Evolutionary conservation across 2,113 vertebrate species (phyloP).

Genomic region (Arothron firmamentum): DNA sequence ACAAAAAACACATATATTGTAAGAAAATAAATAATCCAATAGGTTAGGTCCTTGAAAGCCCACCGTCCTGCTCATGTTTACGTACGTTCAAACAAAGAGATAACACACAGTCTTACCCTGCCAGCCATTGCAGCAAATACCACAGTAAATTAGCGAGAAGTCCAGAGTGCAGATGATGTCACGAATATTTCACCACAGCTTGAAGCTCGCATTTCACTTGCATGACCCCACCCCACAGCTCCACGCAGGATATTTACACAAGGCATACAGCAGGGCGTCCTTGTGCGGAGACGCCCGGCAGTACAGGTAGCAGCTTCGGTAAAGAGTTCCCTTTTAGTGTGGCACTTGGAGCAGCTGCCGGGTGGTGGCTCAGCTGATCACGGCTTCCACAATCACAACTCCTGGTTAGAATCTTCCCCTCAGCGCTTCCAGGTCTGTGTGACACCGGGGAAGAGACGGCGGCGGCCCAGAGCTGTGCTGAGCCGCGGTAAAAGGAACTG

Average conservation of each 20-base stretch:
- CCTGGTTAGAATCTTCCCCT: slow-evolving; percentile 32
- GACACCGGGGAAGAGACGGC: slow-evolving; percentile 13
- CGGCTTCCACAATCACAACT: slow-evolving; percentile 27
- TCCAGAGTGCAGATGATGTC: slow-evolving; percentile 51
- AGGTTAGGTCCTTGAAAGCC: slow-evolving; percentile 39
- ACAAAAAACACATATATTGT: slow-evolving; percentile 56
- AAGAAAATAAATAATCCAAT: slow-evolving; percentile 74
- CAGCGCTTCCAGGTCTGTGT: slow-evolving; percentile 36
- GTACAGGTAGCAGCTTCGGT: slow-evolving; percentile 52
- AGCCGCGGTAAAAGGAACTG: slow-evolving; percentile 49
- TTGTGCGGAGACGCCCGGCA: slow-evolving; percentile 11
- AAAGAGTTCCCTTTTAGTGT: slow-evolving; percentile 38
- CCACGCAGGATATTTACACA: slow-evolving; percentile 59
- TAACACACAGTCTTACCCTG: slow-evolving; percentile 40
- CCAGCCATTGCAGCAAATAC: slow-evolving; percentile 42
- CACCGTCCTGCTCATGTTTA: slow-evolving; percentile 9
- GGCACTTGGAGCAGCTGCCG: slow-evolving; percentile 34
- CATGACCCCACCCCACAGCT: slow-evolving; percentile 50
- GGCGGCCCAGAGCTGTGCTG: slow-evolving; percentile 23
- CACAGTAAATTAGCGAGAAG: slow-evolving; percentile 49
- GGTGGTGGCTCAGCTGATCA: slow-evolving; percentile 19
- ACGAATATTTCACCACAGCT: slow-evolving; percentile 54
- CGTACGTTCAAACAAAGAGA: slow-evolving; percentile 43
- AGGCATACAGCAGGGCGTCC: slow-evolving; percentile 52
- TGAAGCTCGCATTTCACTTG: slow-evolving; percentile 58